phyloP scores from a whole-genome alignment of 2,113 vertebrate species.

The Stercorarius parasiticus region DNA sequence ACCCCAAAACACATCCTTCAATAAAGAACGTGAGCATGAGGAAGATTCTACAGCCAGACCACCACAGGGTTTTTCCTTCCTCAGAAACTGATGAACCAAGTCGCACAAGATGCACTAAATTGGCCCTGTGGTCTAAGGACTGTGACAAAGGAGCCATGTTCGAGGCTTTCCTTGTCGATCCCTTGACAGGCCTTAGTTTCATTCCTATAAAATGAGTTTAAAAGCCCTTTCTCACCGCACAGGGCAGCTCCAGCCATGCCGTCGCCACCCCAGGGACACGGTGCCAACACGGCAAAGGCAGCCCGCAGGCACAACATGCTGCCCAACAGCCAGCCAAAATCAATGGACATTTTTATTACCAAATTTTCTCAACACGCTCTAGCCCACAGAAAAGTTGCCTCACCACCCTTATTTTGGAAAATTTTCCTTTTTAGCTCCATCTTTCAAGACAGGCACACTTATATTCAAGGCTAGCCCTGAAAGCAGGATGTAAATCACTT shows the following conservation, averaged over 20 bases:
- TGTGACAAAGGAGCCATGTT: neutral
- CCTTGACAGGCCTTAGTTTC: neutral
- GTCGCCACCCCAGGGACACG: rapidly evolving
- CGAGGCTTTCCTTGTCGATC: neutral
- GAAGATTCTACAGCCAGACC: neutral
- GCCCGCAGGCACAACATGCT: neutral
- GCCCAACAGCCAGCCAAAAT: neutral
- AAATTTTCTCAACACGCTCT: neutral
- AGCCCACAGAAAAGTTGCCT: neutral
- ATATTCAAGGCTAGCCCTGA: neutral
- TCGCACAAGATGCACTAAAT: rapidly evolving
- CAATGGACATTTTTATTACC: neutral
- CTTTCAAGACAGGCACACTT: conserved; percentile 13
- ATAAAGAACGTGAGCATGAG: rapidly evolving
- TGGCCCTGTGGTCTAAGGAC: neutral
- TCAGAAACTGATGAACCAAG: neutral
- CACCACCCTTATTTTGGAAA: neutral
- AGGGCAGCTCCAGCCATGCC: neutral
- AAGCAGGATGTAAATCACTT: conserved; percentile 34
- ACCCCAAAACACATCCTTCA: neutral
- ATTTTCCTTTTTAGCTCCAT: conserved; percentile 8
- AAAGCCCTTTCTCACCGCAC: neutral
- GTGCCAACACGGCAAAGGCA: neutral
- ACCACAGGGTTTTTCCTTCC: neutral
- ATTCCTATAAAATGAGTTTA: neutral